Base-by-base conservation (phyloP, 1,140 invertebrate genomes). In the Parapsyche elsis region DNA sequence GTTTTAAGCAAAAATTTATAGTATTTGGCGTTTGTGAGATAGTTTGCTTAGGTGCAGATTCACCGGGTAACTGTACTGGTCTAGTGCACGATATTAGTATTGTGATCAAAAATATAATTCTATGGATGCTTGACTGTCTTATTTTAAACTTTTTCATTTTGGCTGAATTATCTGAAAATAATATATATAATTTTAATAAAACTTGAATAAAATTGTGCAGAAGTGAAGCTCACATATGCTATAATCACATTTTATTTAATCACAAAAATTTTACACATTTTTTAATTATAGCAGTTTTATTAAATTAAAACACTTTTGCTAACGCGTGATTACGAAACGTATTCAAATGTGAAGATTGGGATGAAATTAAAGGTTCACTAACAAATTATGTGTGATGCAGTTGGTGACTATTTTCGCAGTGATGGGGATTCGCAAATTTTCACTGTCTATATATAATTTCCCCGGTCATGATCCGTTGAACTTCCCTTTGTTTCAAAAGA, bases 1-100 rank as follows among this genome's bases (percentile, higher is more conserved):
- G 85, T 81, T 87, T 87, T n/a, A 91, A 82, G 84, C 91, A 91
- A 80, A 90, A 84, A 81, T 90, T 90, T 26, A 91, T 85, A 5
- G 78, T 81, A 67, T 64, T 78, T 0, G 76, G 57, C 24, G 26
- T 67, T 64, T 81, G 80, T 9, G 79, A 80, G 70, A 78, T 70
- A 7, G 79, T 74, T 21, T 57, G 46, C 45, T 71, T 79, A 10
- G 77, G 73, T 26, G 64, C 53, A 0, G 73, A 23, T 64, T 84
- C 83, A 19, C 76, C 79, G 5, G 76, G 75, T n/a, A 83, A 53
- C 79, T 82, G 83, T 5, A 84, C 81, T 59, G 81, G 75, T 71
- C 70, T 82, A 16, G 83, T 80, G 14, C 44, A 77, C 4, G 76
- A 71, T 24, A 84, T 53, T 1, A 81, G 61, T 59, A 80, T 78